Percentiles rank a stretch among this genome's conserved stretches.
phyloP scores from a whole-genome alignment of 2,888 invertebrate genomes.

The Oligia fasciuncula region DNA sequence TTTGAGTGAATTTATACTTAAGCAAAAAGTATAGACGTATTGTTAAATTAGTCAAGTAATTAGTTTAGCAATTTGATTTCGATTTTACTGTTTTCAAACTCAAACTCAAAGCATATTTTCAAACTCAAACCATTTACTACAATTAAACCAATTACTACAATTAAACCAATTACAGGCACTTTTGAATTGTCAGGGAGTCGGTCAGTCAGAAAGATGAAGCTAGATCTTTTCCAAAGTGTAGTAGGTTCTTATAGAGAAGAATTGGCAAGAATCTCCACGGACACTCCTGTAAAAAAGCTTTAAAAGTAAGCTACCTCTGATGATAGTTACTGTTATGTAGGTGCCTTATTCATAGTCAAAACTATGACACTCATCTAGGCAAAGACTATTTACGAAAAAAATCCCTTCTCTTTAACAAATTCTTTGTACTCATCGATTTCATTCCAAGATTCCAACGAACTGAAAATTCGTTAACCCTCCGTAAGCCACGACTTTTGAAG shows the following conservation, averaged over 20 bases:
- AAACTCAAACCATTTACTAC: background rate
- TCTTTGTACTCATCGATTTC: constrained; percentile 25
- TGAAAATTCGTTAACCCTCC: constrained; percentile 41
- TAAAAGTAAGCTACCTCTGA: background rate
- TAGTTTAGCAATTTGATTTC: background rate
- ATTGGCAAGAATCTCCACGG: background rate
- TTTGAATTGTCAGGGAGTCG: background rate
- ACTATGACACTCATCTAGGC: background rate
- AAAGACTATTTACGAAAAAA: background rate
- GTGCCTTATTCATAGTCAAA: background rate
- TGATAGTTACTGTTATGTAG: background rate
- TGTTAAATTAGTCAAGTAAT: background rate
- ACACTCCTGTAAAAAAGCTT: background rate
- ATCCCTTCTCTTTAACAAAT: constrained; percentile 8
- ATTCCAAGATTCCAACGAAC: constrained; percentile 32
- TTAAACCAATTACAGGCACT: background rate
- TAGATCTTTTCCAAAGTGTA: background rate
- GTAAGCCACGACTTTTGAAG: constrained; percentile 47
- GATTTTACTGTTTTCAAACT: background rate
- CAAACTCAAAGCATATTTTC: background rate
- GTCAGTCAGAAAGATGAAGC: background rate
- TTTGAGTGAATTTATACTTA: background rate
- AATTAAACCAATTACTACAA: background rate
- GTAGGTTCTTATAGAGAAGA: background rate
- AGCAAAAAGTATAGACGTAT: background rate